Conservation (phyloP, 2,888 invertebrate species). For the Trichacis sp. region DNA sequence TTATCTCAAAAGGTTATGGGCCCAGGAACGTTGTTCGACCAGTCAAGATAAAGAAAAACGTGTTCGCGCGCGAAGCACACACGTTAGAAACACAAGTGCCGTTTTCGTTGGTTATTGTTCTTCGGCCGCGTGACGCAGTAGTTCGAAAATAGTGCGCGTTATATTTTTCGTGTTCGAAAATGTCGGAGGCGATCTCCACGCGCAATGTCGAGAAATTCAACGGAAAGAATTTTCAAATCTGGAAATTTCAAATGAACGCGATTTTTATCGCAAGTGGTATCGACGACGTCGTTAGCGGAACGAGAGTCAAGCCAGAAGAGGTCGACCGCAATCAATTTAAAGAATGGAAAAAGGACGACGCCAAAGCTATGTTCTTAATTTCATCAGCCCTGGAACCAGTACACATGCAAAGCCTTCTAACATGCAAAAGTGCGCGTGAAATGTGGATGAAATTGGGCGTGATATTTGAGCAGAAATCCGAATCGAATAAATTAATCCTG, state of each 20-base stretch:
- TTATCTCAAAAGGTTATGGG: neutral
- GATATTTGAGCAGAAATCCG: constrained; percentile 43
- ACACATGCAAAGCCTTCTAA: constrained; percentile 31
- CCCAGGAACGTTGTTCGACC: neutral
- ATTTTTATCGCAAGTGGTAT: no score
- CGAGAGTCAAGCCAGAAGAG: no score
- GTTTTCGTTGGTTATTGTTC: no score
- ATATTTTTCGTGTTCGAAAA: no score
- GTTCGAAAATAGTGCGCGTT: neutral
- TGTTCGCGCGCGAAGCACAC: neutral
- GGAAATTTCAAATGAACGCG: constrained; percentile 4
- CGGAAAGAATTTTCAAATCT: neutral
- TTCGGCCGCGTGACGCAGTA: neutral
- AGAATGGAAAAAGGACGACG: constrained; percentile 36
- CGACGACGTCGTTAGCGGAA: no score
- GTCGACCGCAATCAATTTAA: no score
- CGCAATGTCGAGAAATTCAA: neutral
- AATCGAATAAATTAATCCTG: constrained; percentile 31
- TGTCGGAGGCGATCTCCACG: neutral
- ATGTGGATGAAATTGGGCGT: constrained; percentile 37
- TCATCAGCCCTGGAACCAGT: constrained; percentile 34
- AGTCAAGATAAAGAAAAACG: neutral
- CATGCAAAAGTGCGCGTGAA: constrained; percentile 24
- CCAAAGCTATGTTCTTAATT: constrained; percentile 38
- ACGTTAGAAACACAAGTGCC: neutral